Conservation (phyloP, 2,797 vertebrate genomes). For the Sebastolobus altivelis region DNA sequence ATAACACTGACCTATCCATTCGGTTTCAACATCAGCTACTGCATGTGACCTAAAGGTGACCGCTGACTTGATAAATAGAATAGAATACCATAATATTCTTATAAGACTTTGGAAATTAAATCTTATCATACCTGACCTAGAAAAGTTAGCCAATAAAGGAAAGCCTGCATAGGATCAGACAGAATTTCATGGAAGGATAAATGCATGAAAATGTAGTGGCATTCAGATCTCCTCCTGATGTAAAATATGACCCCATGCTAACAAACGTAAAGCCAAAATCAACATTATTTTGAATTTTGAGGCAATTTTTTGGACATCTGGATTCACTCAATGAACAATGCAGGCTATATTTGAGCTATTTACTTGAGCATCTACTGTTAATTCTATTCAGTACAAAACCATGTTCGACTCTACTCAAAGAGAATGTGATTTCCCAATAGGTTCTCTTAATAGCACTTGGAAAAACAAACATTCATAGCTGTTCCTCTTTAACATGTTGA, state of each 20-base stretch:
- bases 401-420: constrained; percentile 13
- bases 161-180: not conserved
- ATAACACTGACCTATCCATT: not conserved
- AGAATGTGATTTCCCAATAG: not conserved
- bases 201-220: not conserved
- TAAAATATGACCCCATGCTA: constrained; percentile 15
- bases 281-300: constrained; percentile 27
- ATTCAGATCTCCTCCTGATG: constrained; percentile 2
- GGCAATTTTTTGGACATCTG: constrained; percentile 40
- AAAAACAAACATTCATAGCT: constrained; percentile 21
- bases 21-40: not conserved
- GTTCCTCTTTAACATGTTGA: constrained; percentile 38
- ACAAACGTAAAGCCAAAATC: constrained; percentile 33
- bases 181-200: not conserved
- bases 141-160: not conserved
- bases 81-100: not conserved
- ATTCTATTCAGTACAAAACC: constrained; percentile 15
- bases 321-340: constrained; percentile 34
- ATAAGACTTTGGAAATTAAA: not conserved
- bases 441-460: not conserved
- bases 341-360: constrained; percentile 7
- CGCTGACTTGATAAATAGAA: constrained; percentile 3
- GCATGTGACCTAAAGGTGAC: not conserved
- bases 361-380: not conserved
- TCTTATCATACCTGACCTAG: constrained; percentile 4